Conservation (phyloP, 1,140 invertebrate species). For the Drosophila leontia region DNA sequence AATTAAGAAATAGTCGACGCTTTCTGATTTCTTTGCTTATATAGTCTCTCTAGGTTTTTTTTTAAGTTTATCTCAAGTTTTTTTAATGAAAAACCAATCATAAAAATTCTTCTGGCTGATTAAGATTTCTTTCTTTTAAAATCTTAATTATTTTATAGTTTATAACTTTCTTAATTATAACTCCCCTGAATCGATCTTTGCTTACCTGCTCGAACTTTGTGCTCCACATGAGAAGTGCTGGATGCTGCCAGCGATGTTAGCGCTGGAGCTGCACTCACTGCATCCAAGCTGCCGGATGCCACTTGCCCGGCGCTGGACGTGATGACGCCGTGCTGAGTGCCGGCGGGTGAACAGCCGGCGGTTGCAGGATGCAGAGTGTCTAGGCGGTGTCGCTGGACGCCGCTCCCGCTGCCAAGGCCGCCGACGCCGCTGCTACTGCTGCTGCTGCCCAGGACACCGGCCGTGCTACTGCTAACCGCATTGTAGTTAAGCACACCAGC, state of each 20-base stretch:
- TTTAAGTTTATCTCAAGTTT: no score
- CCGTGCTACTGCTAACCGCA: constrained; percentile 74
- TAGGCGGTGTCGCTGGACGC: constrained; percentile 73
- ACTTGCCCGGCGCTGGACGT: constrained; percentile 72
- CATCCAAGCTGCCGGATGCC: constrained; percentile 48
- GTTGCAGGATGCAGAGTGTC: constrained; percentile 78
- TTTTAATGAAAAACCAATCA: no score
- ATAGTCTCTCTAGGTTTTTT: no score
- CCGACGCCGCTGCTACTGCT: constrained; percentile 21
- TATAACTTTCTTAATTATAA: no score
- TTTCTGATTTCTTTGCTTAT: no score
- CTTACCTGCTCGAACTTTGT: constrained; percentile 76
- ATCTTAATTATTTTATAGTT: no score
- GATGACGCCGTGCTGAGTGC: constrained; percentile 78
- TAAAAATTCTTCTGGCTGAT: no score
- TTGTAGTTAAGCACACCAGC: constrained; percentile 77
- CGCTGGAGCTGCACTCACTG: constrained; percentile 55
- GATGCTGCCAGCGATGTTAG: constrained; percentile 51
- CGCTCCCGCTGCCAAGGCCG: constrained; percentile 35
- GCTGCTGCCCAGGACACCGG: constrained; percentile 61
- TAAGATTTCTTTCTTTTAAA: no score
- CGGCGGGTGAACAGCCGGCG: constrained; percentile 74
- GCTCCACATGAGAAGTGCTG: constrained; percentile 66
- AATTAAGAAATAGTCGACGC: no score
- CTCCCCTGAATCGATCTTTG: not conserved